Evolutionary conservation across 2,113 vertebrate genomes (phyloP).

Genomic region (Microcebus jonahi): DNA sequence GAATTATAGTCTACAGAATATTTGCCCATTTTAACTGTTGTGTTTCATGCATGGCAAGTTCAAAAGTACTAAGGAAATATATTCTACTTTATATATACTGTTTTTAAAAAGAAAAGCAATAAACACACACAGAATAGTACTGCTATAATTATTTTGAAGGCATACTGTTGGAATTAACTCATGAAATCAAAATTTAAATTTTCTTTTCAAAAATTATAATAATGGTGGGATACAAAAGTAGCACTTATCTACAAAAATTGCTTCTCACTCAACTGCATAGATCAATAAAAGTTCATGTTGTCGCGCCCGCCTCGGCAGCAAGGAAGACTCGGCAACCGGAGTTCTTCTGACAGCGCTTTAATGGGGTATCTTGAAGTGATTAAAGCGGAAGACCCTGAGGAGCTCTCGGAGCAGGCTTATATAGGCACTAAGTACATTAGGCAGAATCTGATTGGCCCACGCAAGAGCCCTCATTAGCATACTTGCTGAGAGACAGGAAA

Average conservation of each 20-base stretch:
- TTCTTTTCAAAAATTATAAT: slow-evolving; percentile 5
- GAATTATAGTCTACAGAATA: background rate
- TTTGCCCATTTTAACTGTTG: background rate
- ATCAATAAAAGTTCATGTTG: background rate
- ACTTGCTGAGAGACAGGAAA: no score
- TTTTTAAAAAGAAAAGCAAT: background rate
- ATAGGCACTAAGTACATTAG: no score
- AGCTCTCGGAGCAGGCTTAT: no score
- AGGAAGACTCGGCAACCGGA: no score
- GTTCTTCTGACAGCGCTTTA: no score
- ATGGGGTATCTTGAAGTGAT: no score
- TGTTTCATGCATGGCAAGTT: background rate
- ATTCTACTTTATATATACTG: background rate
- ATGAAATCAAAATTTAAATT: background rate
- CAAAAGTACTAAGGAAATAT: background rate
- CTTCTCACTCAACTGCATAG: background rate
- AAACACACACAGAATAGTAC: background rate
- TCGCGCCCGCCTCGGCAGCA: no score
- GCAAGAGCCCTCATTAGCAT: no score
- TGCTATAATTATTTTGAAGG: background rate
- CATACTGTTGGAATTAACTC: background rate
- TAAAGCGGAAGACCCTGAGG: no score
- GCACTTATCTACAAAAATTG: background rate
- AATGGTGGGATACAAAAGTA: background rate
- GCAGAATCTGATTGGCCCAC: no score